Conservation (phyloP, 2,888 invertebrate species). For the Cancer borealis region DNA sequence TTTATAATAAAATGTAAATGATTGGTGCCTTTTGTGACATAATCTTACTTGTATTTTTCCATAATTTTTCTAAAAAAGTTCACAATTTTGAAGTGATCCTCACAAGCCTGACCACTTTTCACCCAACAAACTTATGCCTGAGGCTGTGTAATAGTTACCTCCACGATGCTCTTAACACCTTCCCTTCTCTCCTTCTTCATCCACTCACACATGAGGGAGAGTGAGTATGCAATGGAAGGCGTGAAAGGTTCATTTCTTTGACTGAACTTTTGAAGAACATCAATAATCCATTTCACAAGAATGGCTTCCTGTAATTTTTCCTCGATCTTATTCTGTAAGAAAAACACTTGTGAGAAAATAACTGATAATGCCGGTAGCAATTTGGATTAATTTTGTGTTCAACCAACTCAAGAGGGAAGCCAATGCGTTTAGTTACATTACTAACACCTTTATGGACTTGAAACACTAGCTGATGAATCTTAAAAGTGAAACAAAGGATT, state of each 20-base stretch:
- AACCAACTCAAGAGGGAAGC: background rate
- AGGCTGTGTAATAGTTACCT: background rate
- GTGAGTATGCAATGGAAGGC: background rate
- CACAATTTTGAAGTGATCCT: background rate
- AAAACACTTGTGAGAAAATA: background rate
- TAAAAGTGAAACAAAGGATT: background rate
- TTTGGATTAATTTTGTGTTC: background rate
- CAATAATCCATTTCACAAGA: background rate
- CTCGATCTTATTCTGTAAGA: slow-evolving; percentile 42
- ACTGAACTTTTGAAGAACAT: background rate
- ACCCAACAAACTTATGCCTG: background rate
- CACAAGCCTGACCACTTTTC: background rate
- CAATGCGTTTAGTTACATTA: background rate
- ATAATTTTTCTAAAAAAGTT: background rate
- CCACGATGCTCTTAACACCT: background rate
- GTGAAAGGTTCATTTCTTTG: background rate
- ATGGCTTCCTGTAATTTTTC: slow-evolving; percentile 31
- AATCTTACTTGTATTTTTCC: too few relatives aligned
- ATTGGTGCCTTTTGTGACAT: background rate
- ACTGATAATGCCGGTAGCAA: background rate
- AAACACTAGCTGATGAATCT: background rate
- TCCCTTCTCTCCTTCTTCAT: background rate
- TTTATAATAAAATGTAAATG: background rate
- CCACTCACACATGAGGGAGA: slow-evolving; percentile 44
- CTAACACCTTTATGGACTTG: background rate